Evolutionary conservation across 2,888 invertebrate species (phyloP).

Genomic region (Panzeria rudis): DNA sequence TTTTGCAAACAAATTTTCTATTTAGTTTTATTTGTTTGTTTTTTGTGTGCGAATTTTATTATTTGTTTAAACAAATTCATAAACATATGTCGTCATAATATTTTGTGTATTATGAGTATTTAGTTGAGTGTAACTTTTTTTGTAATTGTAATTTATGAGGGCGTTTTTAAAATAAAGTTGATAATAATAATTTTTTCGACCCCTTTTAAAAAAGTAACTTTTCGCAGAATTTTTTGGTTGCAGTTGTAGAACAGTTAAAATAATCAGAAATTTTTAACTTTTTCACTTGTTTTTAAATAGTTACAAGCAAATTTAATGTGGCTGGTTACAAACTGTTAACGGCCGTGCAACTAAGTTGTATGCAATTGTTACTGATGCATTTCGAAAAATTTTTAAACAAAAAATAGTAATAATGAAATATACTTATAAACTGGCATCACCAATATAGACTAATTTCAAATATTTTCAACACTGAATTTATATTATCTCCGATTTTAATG

Average conservation of each 20-base stretch:
- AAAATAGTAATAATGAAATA: neutral
- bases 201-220: constrained; percentile 8
- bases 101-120: constrained; percentile 44
- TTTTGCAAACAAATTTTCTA: constrained; percentile 24
- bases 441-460: too few species aligned
- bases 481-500: too few species aligned
- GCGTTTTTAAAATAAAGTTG: constrained; percentile 50
- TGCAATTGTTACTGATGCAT: neutral
- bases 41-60: constrained; percentile 31
- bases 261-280: constrained; percentile 14
- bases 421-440: too few species aligned
- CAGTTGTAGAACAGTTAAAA: constrained; percentile 18
- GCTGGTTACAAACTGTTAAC: constrained; percentile 27
- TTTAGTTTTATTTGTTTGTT: constrained; percentile 14
- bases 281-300: neutral
- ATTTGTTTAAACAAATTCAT: constrained; percentile 60
- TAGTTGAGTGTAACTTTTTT: constrained; percentile 13
- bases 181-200: constrained; percentile 3
- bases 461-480: too few species aligned
- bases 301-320: neutral
- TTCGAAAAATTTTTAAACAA: neutral
- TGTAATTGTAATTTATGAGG: constrained; percentile 63
- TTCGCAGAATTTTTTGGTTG: neutral
- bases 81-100: constrained; percentile 68
- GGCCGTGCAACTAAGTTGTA: neutral